Conservation (phyloP, 1,140 invertebrate species). For the Anoplolepis gracilipes region DNA sequence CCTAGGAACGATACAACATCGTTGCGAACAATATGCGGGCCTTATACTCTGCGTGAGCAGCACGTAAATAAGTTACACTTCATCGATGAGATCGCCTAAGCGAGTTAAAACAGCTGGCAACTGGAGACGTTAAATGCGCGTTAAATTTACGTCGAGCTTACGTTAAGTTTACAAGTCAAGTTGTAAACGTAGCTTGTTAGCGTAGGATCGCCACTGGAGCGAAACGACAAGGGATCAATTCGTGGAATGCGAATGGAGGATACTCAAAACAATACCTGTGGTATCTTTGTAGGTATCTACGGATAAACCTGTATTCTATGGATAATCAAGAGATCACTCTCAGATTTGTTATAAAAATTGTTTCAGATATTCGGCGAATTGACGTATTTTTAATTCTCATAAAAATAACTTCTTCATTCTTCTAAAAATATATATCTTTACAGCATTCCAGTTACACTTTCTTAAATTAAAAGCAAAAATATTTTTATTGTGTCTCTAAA, state of each 20-base stretch:
- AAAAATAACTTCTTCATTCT: constrained; percentile 31
- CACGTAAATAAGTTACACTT: constrained; percentile 59
- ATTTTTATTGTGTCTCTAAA: background rate
- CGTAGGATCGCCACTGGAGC: constrained; percentile 5
- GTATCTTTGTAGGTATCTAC: constrained; percentile 41
- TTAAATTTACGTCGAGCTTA: constrained; percentile 53
- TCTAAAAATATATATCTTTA: constrained; percentile 33
- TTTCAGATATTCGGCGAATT: constrained; percentile 14
- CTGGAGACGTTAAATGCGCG: constrained; percentile 31
- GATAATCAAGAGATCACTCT: constrained; percentile 8
- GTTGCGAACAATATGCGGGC: constrained; percentile 38
- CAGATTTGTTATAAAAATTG: constrained; percentile 36
- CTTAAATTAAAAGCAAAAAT: background rate
- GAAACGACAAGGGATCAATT: constrained; percentile 34
- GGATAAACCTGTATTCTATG: constrained; percentile 23
- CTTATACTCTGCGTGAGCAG: constrained; percentile 21
- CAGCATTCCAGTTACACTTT: background rate
- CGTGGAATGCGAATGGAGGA: constrained; percentile 37
- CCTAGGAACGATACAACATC: constrained; percentile 28
- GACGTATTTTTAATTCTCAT: constrained; percentile 7
- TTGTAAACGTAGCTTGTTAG: constrained; percentile 30
- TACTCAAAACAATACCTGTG: constrained; percentile 14
- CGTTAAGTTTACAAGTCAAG: constrained; percentile 29
- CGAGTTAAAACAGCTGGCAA: constrained; percentile 30
- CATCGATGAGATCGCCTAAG: constrained; percentile 31